Evolutionary conservation across 2,113 vertebrate genomes (phyloP), one percentile per base, ranked within the genome.

Genomic region (Pseudorasbora parva): DNA sequence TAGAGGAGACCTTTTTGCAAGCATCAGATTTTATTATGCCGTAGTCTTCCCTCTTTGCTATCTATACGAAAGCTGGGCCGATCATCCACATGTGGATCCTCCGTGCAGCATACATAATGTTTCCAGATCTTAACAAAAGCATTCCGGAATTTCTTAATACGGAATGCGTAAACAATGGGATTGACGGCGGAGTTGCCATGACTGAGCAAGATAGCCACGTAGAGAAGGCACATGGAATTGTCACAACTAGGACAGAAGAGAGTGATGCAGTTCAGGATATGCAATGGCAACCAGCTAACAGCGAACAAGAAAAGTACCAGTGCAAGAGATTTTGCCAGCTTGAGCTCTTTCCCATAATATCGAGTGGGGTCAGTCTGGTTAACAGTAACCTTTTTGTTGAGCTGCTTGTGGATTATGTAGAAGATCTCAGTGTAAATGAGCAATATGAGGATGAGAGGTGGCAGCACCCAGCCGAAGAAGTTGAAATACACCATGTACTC

Each of bases 401-500:
- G 97, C 80, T 99, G 97, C 90, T 94, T 96, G 88, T 97, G 97
- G 90, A 99, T 99, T 90, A 98, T 96, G 90, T 97, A 96, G 94
- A 99, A 99, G 83, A 99, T 97, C 89, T 98, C 97, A 30, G 94
- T 88, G 83, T 99, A 99, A 90, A 99, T 97, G 82, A 96, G 89
- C 54, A 97, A 90, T 96, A 99, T 99, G 85, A 99, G 92, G 37
- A 99, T 64, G 57, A 99, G 93, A 0, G 98, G 97, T 0, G 96
- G 96, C 69, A 99, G 93, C 83, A 99, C 96, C 96, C 97, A 98
- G 41, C 96, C 93, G 0, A 99, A 98, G 91, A 99, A 99, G 93
- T 98, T 99, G 92, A 99, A 99, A 90, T 98, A 99, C 64, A 99
- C 98, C 98, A 99, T 99, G 91, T 98, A 99, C 86, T 98, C 92